Evolutionary conservation across 1,140 invertebrate species (phyloP), one percentile per base, ranked within the genome.

Genomic region (Delia radicum): DNA sequence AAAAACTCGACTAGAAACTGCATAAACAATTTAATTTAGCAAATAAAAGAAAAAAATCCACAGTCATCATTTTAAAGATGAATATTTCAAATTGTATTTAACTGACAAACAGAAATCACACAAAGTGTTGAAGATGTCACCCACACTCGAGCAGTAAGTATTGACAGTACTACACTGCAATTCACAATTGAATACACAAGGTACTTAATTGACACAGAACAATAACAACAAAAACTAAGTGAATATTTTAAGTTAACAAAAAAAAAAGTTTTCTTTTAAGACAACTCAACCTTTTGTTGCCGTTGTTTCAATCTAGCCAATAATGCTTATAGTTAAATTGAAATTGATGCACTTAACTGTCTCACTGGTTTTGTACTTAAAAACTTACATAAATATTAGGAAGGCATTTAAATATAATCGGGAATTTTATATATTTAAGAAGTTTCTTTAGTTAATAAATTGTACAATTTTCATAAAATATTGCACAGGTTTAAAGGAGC

Each of bases 281-380:
- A 6, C 37, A 42, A 42, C 10, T 12, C 15, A 6, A 42, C 15
- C 15, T 42, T 33, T 33, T 33, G 31, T 10, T 33, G 31, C 31
- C 10, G 31, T 8, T 42, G 15, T 42, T 42, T 42, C 37, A 12
- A 42, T 12, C n/a, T 31, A n/a, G 63, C 63, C 28, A 18, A 67
- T 67, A 31, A 3, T 67, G 26, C 63, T 67, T 13, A 24, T 21
- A 2, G 28, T 67, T 15, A 67, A 63, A 67, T 67, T 67, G 63
- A 67, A 67, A 67, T 67, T 67, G 63, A 67, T 67, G 63, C 63
- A 67, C 63, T 67, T 67, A 67, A 67, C 63, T 67, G 63, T 67
- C 63, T 67, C 63, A 67, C 12, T 55, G 18, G 12, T 15, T 15
- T 15, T 21, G n/a, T 33, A 42, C 37, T 12, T 12, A 42, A 42